These are phyloP conservation scores for Vulpes lagopus DNA, from an alignment of 2,113 vertebrate genomes.

Conservation along the genomic window DNA sequence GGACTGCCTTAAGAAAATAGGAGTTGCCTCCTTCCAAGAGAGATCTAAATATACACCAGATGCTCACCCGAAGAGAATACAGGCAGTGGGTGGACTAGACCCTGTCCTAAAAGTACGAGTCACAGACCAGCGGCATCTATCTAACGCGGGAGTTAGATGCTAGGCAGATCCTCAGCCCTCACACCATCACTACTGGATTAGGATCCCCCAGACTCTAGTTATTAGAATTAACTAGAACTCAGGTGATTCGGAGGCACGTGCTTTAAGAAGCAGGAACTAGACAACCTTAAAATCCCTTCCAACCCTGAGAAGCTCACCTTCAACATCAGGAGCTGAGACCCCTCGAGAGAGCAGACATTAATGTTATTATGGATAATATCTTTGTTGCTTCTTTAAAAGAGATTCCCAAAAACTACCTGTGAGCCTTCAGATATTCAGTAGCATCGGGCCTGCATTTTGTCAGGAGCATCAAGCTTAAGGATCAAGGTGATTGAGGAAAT, in stretches of 20 bases:
- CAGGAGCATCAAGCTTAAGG: background rate
- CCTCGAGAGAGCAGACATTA: background rate
- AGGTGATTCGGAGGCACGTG: background rate
- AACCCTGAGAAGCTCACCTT: background rate
- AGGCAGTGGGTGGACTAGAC: background rate
- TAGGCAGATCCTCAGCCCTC: background rate
- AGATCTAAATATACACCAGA: background rate
- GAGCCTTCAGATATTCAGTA: background rate
- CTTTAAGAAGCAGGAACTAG: background rate
- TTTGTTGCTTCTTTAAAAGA: constrained; percentile 35
- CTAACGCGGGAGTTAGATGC: background rate
- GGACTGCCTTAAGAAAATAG: background rate
- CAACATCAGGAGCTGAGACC: background rate
- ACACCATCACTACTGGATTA: background rate
- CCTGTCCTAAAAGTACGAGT: background rate
- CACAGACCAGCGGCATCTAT: background rate
- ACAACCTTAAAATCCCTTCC: constrained; percentile 30
- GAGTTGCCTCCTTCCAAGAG: background rate
- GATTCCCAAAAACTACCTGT: background rate
- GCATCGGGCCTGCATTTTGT: background rate
- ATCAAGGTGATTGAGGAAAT: background rate
- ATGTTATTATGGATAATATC: background rate
- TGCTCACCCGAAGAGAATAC: background rate
- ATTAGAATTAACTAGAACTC: background rate
- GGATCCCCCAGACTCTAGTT: background rate